Base-by-base conservation (phyloP, 2,797 vertebrate genomes). In the Eremophila alpestris region DNA sequence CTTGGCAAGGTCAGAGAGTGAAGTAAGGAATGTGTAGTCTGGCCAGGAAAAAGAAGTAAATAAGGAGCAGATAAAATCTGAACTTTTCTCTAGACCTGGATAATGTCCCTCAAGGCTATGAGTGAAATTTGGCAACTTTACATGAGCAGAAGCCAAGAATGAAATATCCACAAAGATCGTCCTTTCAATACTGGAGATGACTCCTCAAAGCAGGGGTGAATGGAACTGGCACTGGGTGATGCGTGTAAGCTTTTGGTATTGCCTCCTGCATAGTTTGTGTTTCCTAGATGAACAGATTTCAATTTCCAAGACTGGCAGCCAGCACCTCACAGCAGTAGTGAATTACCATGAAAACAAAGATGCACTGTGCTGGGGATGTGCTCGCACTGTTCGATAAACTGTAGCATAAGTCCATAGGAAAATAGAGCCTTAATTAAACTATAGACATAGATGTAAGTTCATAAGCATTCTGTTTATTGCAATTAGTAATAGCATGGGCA, bases 261-360 rank as follows among this genome's bases (percentile, higher is more conserved):
- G 40, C 41, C 48, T 91, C 76, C 59, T 78, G n/a, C 38, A 20
- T 16, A 11, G 55, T 62, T 86, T 48, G 40, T 95, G 2, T 78
- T 75, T 88, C 88, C 46, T 63, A 71, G 46, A 48, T n/a, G 24
- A 94, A 93, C 19, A 73, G 75, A 84, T 71, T 90, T 88, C 21
- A 10, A 40, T 94, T 95, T 84, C 63, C 52, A 63, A n/a, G 59
- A 76, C 67, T 90, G 90, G 74, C 70, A 94, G 77, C 67, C 65
- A 83, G 49, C 55, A 46, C 19, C n/a, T 62, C 58, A 13, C 65
- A 88, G 77, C 65, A 79, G 63, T 45, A 30, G 70, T 60, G 59
- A 84, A 89, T 94, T 82, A 60, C 24, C 60, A 10, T 63, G 63
- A 87, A 84, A 73, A 93, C 74, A 93, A 93, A 90, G 83, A 67